Evolutionary conservation across 2,888 invertebrate species (phyloP), one percentile per base, ranked within the genome.

Genomic region (Dryocosmus kuriphilus): DNA sequence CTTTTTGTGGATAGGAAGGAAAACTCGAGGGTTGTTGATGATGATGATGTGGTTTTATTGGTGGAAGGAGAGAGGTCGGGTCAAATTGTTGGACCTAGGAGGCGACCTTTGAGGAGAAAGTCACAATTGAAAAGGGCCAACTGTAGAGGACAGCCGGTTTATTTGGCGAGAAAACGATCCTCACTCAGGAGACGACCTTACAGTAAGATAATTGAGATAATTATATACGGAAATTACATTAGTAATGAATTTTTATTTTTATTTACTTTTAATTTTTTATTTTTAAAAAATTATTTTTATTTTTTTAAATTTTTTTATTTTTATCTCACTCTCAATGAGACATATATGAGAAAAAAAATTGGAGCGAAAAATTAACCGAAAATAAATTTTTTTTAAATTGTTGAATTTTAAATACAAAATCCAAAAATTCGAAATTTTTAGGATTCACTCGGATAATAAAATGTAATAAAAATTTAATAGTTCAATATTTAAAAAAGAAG

Each of bases 81-180:
- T 7, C 61, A n/a, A 55, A 46, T 86, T 7, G 67, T 77, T 8
- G 87, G 85, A 57, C 84, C 87, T 1, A 88, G 87, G 74, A 86
- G 91, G 78, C 85, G 90, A 61, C 90, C 91, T 4, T 80, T 91
- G 35, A 86, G 90, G 61, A 86, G 91, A 78, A 90, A 90, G 78
- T 91, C 91, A 0, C 91, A 91, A 81, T 82, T 90, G 27, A 81
- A 84, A 74, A 87, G 87, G 24, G 84, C 88, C 63, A 86, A 85
- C 67, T 81, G 81, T 63, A 85, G 86, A 24, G 88, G 90, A 61
- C 91, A 90, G 77, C 91, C 91, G 46, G 91, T 91, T 79, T 91
- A 89, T 82, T 88, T 91, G 65, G 90, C 90, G 41, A 88, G 91
- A 80, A 91, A 90, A 77, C 88, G 89, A 74, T 91, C 91, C 9